These are phyloP conservation scores for Girardia tigrina DNA, from an alignment of 2,888 invertebrate species.

Conservation along the genomic window DNA sequence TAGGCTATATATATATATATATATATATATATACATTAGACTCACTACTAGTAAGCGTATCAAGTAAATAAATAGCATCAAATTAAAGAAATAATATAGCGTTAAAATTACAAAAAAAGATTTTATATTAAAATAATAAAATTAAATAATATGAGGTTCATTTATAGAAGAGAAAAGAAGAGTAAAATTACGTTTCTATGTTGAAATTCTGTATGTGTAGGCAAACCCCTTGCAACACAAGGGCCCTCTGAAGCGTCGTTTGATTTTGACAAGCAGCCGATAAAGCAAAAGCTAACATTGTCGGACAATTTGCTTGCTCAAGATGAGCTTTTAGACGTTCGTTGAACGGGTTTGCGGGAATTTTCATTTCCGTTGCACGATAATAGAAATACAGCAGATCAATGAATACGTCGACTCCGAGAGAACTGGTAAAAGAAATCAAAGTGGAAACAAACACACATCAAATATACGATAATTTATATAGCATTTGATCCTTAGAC, in stretches of 20 bases:
- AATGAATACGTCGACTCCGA: conserved; percentile 14
- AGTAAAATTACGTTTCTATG: background rate
- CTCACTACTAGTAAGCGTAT: no score
- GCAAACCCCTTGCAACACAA: background rate
- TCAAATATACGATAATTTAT: conserved; percentile 3
- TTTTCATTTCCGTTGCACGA: conserved; percentile 1
- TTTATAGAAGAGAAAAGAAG: no score
- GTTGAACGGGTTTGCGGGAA: background rate
- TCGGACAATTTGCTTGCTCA: conserved; percentile 3
- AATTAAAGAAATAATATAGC: no score
- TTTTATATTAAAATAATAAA: no score
- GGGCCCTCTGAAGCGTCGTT: background rate
- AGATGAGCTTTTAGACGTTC: background rate
- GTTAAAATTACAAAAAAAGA: no score
- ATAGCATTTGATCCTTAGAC: background rate
- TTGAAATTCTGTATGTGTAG: background rate
- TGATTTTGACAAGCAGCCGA: background rate
- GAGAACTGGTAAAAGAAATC: background rate
- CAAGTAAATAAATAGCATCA: no score
- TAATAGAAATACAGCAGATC: conserved; percentile 18
- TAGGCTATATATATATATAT: no score
- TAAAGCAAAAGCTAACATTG: conserved; percentile 14
- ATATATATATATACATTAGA: no score
- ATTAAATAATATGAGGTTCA: no score
- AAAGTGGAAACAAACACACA: no score